Conservation (phyloP, 2,113 vertebrate species). For the Gulo gulo region DNA sequence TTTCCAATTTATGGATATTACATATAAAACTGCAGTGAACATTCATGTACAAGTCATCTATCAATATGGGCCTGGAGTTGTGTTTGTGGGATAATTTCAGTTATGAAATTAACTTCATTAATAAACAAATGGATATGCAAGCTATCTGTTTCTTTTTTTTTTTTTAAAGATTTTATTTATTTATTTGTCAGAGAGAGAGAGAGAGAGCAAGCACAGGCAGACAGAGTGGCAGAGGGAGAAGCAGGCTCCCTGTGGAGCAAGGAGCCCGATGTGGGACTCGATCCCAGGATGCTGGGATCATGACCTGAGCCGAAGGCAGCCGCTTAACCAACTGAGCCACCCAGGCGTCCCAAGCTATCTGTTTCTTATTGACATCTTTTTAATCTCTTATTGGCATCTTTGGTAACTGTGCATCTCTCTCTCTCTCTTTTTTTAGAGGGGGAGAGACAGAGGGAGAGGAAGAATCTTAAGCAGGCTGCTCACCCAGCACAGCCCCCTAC, state of each 20-base stretch:
- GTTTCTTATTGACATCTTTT: neutral
- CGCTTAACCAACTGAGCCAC: too few relatives aligned
- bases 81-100: neutral
- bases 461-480: neutral
- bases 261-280: too few relatives aligned
- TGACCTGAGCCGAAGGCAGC: too few relatives aligned
- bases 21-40: neutral
- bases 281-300: too few relatives aligned
- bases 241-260: too few relatives aligned
- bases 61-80: neutral
- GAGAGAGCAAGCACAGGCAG: too few relatives aligned
- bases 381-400: neutral
- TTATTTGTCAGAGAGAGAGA: too few relatives aligned
- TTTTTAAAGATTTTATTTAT: too few relatives aligned
- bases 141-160: neutral
- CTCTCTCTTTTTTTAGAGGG: neutral
- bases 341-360: too few relatives aligned
- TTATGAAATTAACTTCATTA: neutral
- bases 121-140: neutral
- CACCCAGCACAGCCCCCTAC: neutral
- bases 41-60: neutral
- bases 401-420: neutral
- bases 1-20: neutral
- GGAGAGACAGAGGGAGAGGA: neutral
- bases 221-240: too few relatives aligned